A percentile compares a stretch with the other conserved stretches of the same genome.
Conservation (phyloP, 2,888 invertebrate species). For the Yponomeuta evonymella region DNA sequence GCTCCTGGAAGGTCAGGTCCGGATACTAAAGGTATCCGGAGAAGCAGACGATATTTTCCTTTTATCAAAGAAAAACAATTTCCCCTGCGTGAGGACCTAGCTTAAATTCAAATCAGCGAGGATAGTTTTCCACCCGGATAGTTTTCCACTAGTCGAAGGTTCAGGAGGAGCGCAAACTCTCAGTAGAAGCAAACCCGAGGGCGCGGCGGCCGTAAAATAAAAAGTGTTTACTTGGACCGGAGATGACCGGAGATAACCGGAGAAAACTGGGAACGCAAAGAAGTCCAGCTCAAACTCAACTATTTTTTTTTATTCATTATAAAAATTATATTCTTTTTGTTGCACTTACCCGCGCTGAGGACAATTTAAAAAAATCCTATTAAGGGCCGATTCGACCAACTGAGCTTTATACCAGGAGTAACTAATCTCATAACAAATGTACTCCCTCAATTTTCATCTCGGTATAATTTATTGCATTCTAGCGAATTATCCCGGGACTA, state of each 20-base stretch:
- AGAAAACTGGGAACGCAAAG: conserved; percentile 24
- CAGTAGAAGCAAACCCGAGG: conserved; percentile 23
- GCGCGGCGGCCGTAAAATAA: conserved; percentile 57
- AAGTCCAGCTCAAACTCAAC: neutral
- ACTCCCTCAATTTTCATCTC: too few species aligned
- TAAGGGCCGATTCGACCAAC: too few species aligned
- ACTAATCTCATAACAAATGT: too few species aligned
- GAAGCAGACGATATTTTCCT: too few species aligned
- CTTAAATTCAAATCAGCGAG: conserved; percentile 13
- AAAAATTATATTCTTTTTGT: too few species aligned
- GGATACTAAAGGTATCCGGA: too few species aligned
- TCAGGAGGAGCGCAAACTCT: neutral
- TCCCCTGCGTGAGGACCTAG: neutral
- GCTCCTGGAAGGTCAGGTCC: too few species aligned
- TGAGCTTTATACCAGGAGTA: too few species aligned
- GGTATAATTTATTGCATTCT: too few species aligned
- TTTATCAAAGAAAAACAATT: neutral
- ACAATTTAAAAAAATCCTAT: too few species aligned
- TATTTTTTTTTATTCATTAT: neutral
- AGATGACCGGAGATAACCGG: conserved; percentile 66
- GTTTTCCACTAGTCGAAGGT: conserved; percentile 7
- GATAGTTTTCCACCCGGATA: conserved; percentile 14
- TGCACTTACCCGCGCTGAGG: too few species aligned
- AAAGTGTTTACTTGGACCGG: conserved; percentile 68
- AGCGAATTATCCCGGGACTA: too few species aligned